Base-by-base conservation (phyloP, 2,888 invertebrate genomes). In the Gastrophysa polygoni region DNA sequence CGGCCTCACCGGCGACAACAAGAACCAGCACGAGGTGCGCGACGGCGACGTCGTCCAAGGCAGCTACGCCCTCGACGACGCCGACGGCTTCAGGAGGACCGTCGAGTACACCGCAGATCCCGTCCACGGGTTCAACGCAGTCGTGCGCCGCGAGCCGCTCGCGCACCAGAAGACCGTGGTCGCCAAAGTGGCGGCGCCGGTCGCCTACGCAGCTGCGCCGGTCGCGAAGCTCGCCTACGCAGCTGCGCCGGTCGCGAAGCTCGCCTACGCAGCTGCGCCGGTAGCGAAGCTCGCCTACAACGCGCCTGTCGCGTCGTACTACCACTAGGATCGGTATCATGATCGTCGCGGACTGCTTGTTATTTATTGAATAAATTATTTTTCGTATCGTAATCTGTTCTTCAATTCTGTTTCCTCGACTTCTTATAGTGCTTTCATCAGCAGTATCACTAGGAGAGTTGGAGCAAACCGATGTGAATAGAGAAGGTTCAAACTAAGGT, bases 1-100 rank as follows among this genome's bases (percentile, higher is more conserved):
- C 67, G 80, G 82, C 66, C 78, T 85, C 46, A 85, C 85, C 70
- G 85, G 86, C n/a, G 85, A 86, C 80, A 83, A 73, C 76, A 86
- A 86, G 77, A 82, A 80, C 29, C 88, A 88, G 80, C 85, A 86
- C 68, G 88, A 88, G 82, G 85, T 85, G 62, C 86, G 88, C 63
- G 81, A 83, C 67, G 88, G 88, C n/a, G 87, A 87, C 80, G 84
- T 84, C 70, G 88, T 88, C 47, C 85, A 85, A 76, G 87, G 81
- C 78, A 86, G 84, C 72, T 86, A 86, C 81, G 83, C 85, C 34
- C 79, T 86, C 51, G 76, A 82, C 20, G 85, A 86, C 70, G 85
- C 88, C 21, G 88, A 88, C 74, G 88, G 88, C 71, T 86, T 85
- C 58, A 85, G 85, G 76, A 85, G 88, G 68, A 87, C 85, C 28